Conservation (phyloP, 2,797 vertebrate genomes). For the Discoglossus pictus region DNA sequence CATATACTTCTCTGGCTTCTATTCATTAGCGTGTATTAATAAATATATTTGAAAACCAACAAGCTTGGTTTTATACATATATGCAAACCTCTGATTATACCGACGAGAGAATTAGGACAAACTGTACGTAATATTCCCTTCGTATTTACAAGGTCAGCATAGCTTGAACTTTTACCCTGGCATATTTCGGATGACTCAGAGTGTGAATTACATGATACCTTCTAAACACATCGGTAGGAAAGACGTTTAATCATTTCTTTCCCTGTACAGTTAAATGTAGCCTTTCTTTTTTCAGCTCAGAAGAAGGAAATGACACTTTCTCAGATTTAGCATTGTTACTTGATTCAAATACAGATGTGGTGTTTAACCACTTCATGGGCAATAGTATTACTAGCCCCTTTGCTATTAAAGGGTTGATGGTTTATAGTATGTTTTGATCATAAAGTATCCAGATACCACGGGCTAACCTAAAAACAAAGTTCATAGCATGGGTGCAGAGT, state of each 20-base stretch:
- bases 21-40: too few species aligned
- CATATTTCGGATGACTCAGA: constrained; percentile 36
- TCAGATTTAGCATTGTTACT: constrained; percentile 5
- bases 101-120: constrained; percentile 27
- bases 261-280: constrained; percentile 27
- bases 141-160: constrained; percentile 40
- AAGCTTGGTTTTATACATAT: too few species aligned
- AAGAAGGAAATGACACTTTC: constrained; percentile 37
- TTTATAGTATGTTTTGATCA: too few species aligned
- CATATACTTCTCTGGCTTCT: too few species aligned
- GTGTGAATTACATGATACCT: constrained; percentile 49
- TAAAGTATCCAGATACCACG: too few species aligned
- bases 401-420: too few species aligned
- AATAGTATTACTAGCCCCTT: too few species aligned
- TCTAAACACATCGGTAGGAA: constrained; percentile 40
- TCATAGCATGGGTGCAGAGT: too few species aligned
- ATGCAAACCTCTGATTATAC: constrained; percentile 20
- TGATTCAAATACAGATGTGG: too few species aligned
- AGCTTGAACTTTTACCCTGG: constrained; percentile 42
- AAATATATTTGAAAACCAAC: too few species aligned
- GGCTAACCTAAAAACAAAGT: too few species aligned
- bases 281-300: constrained; percentile 34
- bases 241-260: constrained; percentile 34
- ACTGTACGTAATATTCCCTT: constrained; percentile 29
- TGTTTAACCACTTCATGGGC: neutral